Evolutionary conservation across 1,140 invertebrate genomes (phyloP).

Genomic region (Meteorus sp.): DNA sequence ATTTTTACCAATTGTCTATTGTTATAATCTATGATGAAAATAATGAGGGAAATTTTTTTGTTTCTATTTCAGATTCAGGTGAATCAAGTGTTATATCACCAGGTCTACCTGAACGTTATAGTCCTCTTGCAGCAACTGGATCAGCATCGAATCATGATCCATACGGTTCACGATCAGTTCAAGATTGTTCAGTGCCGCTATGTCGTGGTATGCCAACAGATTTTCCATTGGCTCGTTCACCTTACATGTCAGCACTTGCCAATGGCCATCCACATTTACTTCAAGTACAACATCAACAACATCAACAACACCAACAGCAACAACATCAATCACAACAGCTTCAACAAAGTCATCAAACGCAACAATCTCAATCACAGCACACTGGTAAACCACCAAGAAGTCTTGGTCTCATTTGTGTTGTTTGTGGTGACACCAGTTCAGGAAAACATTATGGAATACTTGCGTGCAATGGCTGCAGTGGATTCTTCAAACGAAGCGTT

Average conservation of each 20-base stretch:
- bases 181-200: slow-evolving; percentile 49
- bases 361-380: slow-evolving; percentile 43
- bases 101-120: slow-evolving; percentile 55
- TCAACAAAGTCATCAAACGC: slow-evolving; percentile 32
- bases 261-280: slow-evolving; percentile 53
- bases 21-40: not conserved
- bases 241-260: slow-evolving; percentile 51
- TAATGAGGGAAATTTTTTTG: not conserved
- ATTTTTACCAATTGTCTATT: too few species aligned
- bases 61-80: slow-evolving; percentile 46
- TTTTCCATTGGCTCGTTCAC: slow-evolving; percentile 51
- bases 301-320: slow-evolving; percentile 33
- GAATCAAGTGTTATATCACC: slow-evolving; percentile 58
- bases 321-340: slow-evolving; percentile 25
- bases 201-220: slow-evolving; percentile 51
- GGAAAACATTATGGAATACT: slow-evolving; percentile 98
- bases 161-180: slow-evolving; percentile 49
- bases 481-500: slow-evolving; percentile 98
- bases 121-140: slow-evolving; percentile 49
- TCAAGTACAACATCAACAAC: slow-evolving; percentile 48
- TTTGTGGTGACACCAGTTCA: slow-evolving; percentile 95
- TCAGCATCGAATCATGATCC: slow-evolving; percentile 53
- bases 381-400: slow-evolving; percentile 52
- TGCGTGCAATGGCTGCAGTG: slow-evolving; percentile 98
- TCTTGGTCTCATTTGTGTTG: slow-evolving; percentile 83